These are phyloP conservation scores for Cephus nigrinus DNA, from an alignment of 2,888 invertebrate species.

Conservation along the genomic window DNA sequence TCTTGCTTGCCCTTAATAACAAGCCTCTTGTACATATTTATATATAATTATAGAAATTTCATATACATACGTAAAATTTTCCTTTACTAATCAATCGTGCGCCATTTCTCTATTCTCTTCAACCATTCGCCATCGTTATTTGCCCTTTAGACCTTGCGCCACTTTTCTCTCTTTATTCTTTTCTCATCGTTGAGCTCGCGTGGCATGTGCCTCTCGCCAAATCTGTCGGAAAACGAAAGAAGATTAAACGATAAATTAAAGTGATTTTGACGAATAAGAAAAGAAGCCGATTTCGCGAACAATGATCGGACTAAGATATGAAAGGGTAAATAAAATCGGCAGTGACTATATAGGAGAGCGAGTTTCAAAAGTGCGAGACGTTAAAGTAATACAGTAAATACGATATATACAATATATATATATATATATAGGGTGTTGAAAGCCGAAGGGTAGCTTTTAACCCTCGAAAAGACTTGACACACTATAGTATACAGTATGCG, in stretches of 20 bases:
- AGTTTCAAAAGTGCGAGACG: background rate
- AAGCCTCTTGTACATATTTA: background rate
- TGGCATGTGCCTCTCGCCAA: background rate
- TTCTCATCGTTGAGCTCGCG: background rate
- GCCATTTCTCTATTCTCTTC: background rate
- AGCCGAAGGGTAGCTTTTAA: background rate
- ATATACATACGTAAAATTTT: background rate
- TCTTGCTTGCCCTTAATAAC: background rate
- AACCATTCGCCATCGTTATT: background rate
- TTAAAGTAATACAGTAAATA: background rate
- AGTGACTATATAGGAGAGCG: background rate
- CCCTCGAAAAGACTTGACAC: background rate
- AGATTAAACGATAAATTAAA: background rate
- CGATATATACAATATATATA: background rate
- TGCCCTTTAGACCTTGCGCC: background rate
- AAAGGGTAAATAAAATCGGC: background rate
- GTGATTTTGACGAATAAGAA: background rate
- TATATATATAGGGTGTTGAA: background rate
- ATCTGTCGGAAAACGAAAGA: background rate
- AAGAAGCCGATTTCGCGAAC: background rate
- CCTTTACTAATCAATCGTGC: background rate
- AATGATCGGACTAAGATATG: background rate
- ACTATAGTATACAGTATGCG: background rate
- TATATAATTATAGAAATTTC: background rate
- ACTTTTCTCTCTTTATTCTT: background rate